Evolutionary conservation across 2,888 invertebrate genomes (phyloP).

Genomic region (Oxytorus armatus): DNA sequence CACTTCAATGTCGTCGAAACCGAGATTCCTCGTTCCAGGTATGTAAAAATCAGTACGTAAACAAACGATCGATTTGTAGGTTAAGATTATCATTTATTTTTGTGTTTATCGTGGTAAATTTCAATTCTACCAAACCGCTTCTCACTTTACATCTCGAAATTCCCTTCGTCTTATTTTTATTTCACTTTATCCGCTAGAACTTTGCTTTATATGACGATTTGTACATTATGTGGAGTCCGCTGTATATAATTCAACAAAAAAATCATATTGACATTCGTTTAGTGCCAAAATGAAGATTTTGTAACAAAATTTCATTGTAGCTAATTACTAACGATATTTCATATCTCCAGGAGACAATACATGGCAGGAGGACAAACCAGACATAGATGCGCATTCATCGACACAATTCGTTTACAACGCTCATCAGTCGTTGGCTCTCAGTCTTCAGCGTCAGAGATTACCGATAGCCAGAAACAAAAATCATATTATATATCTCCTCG

Average conservation of each 20-base stretch:
- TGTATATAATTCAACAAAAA: not conserved
- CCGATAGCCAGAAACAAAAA: slow-evolving; percentile 94
- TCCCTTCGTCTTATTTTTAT: not conserved
- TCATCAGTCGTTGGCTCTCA: slow-evolving; percentile 92
- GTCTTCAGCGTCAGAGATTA: slow-evolving; percentile 93
- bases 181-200: too few species aligned
- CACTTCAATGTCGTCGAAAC: slow-evolving; percentile 60
- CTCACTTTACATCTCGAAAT: not conserved
- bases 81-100: slow-evolving; percentile 14
- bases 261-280: not conserved
- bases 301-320: not conserved
- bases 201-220: not conserved
- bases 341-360: slow-evolving; percentile 76
- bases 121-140: not conserved
- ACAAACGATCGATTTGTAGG: slow-evolving; percentile 37
- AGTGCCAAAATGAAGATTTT: not conserved
- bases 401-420: slow-evolving; percentile 94
- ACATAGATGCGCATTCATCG: slow-evolving; percentile 86
- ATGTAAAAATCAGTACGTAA: slow-evolving; percentile 19
- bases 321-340: not conserved
- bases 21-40: slow-evolving; percentile 67
- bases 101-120: not conserved
- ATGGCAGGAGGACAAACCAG: slow-evolving; percentile 85
- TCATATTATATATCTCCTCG: slow-evolving; percentile 95
- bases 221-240: slow-evolving; percentile 3